Evolutionary conservation across 2,797 vertebrate genomes (phyloP).

Genomic region (Etheostoma perlongum): DNA sequence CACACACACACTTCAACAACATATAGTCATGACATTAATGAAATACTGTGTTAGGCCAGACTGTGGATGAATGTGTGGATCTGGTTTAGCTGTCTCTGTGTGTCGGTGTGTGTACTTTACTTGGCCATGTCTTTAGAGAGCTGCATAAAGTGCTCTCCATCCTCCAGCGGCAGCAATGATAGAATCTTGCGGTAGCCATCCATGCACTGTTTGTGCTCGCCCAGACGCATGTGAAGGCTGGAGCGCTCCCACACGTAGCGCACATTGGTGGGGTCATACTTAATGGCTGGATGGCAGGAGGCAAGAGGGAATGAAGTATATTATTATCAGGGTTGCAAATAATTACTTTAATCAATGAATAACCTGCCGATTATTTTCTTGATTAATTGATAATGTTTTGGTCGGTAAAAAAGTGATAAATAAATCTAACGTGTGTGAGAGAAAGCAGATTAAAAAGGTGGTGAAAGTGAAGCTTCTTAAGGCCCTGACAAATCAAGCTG

Average conservation of each 20-base stretch:
- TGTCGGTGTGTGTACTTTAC: constrained; percentile 37
- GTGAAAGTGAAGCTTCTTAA: neutral
- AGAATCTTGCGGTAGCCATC: constrained; percentile 95
- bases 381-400: too few species aligned
- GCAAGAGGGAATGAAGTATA: neutral
- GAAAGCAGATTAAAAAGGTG: neutral
- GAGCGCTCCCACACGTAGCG: constrained; percentile 97
- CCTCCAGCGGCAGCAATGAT: constrained; percentile 91
- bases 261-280: constrained; percentile 94
- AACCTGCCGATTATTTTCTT: neutral
- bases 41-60: neutral
- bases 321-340: neutral
- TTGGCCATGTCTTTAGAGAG: constrained; percentile 97
- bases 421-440: too few species aligned
- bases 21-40: neutral
- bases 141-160: constrained; percentile 97
- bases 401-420: too few species aligned
- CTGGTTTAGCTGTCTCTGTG: too few species aligned
- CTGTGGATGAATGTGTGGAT: neutral
- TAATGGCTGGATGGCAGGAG: constrained; percentile 86
- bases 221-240: constrained; percentile 94
- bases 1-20: neutral
- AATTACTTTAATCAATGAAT: neutral
- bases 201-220: constrained; percentile 97
- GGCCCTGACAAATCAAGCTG: too few species aligned